Conservation (phyloP, 1,140 invertebrate species). For the Temnothorax curvispinosus region DNA sequence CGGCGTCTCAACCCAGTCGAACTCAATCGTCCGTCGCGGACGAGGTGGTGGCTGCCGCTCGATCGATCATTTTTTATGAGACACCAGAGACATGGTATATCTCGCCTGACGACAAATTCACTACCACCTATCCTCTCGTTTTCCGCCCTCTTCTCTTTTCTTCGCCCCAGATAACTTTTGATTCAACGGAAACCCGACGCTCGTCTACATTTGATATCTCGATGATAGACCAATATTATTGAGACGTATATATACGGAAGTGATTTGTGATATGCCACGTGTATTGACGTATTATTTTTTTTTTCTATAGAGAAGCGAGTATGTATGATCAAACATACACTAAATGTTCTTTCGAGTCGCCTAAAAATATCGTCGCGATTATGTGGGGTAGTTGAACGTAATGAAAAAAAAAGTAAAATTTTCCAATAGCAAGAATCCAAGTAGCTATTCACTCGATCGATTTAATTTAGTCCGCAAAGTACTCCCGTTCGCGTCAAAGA, state of each 20-base stretch:
- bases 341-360: neutral
- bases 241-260: neutral
- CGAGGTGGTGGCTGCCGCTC: slow-evolving; percentile 42
- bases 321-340: neutral
- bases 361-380: neutral
- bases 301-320: neutral
- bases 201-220: slow-evolving; percentile 16
- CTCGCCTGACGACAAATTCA: slow-evolving; percentile 67
- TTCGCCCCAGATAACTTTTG: slow-evolving; percentile 40
- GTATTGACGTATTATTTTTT: neutral
- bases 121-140: slow-evolving; percentile 28
- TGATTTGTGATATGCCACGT: neutral
- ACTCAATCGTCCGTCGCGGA: slow-evolving; percentile 52
- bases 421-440: neutral
- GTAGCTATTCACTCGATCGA: slow-evolving; percentile 44
- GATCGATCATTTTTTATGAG: slow-evolving; percentile 76
- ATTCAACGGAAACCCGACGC: slow-evolving; percentile 15
- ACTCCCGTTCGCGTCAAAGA: slow-evolving; percentile 45
- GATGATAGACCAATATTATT: slow-evolving; percentile 8
- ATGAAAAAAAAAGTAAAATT: neutral
- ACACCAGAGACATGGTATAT: slow-evolving; percentile 47
- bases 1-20: slow-evolving; percentile 30
- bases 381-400: neutral
- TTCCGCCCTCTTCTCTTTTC: slow-evolving; percentile 44
- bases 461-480: slow-evolving; percentile 52